Conservation (phyloP, 2,113 vertebrate species). For the Cephalophus harveyi region DNA sequence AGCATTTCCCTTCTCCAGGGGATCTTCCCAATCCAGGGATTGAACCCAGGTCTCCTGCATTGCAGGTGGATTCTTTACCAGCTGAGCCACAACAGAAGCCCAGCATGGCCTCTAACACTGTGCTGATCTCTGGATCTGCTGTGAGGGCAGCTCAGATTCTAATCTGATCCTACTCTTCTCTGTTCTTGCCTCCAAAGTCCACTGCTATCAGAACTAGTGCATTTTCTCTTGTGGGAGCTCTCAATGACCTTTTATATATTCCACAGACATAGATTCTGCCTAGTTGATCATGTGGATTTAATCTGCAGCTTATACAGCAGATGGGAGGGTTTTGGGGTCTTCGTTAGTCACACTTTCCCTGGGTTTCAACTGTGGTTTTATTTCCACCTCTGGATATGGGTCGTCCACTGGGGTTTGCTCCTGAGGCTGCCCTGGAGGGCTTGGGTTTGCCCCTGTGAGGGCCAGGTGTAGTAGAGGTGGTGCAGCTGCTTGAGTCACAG, state of each 20-base stretch:
- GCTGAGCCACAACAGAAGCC: not conserved
- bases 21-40: not conserved
- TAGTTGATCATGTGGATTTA: accelerated
- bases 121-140: not conserved
- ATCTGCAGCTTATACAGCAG: not conserved
- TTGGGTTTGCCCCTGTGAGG: not conserved
- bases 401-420: accelerated
- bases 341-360: not conserved
- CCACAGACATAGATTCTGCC: not conserved
- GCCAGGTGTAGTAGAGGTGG: not conserved
- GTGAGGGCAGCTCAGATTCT: not conserved
- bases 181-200: not conserved
- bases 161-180: not conserved
- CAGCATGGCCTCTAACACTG: not conserved
- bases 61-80: not conserved
- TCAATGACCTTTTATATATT: not conserved
- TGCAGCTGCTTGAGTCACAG: not conserved
- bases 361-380: not conserved
- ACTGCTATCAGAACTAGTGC: not conserved
- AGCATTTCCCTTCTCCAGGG: not conserved
- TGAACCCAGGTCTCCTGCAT: not conserved
- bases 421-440: not conserved
- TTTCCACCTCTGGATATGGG: not conserved
- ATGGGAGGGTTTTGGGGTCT: not conserved
- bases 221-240: not conserved